Conservation (phyloP, 64 coral and sea anemone genomes). For the Montipora cactus region DNA sequence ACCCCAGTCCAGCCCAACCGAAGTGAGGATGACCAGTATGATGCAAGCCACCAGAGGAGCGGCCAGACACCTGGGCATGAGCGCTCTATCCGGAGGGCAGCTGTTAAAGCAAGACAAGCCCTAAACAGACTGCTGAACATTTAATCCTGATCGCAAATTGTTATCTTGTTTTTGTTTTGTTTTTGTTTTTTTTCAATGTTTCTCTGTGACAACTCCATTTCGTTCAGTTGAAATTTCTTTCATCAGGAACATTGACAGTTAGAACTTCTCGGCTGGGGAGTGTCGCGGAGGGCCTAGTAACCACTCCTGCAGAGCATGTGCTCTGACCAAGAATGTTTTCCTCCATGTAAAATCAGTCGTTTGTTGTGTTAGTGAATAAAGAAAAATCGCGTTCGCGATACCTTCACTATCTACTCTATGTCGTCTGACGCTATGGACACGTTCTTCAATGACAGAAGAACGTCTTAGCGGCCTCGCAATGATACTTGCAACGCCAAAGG, state of each 20-base stretch:
- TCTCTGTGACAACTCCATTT: neutral
- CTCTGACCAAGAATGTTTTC: neutral
- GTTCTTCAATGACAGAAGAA: too few relatives aligned
- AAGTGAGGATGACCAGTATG: too few relatives aligned
- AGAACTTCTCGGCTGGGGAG: conserved; percentile 23
- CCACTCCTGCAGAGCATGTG: neutral
- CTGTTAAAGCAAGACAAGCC: too few relatives aligned
- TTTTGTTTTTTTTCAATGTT: conserved; percentile 2
- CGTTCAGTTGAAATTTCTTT: neutral
- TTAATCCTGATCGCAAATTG: conserved; percentile 11
- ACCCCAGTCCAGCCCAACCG: neutral
- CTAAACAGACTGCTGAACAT: conserved; percentile 14
- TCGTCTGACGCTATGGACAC: too few relatives aligned
- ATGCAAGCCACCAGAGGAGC: too few relatives aligned
- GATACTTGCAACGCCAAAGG: too few relatives aligned
- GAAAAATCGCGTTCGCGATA: too few relatives aligned
- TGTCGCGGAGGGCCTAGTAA: conserved; percentile 6
- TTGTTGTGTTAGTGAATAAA: neutral
- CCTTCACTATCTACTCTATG: too few relatives aligned
- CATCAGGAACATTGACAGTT: conserved; percentile 6
- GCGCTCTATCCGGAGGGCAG: too few relatives aligned
- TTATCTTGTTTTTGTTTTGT: neutral
- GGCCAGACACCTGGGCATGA: too few relatives aligned
- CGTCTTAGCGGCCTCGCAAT: too few relatives aligned
- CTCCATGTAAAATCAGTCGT: neutral